Percentiles rank a stretch among this genome's conserved stretches.
phyloP scores from a whole-genome alignment of 2,888 invertebrate species.

The Hesperia comma region DNA sequence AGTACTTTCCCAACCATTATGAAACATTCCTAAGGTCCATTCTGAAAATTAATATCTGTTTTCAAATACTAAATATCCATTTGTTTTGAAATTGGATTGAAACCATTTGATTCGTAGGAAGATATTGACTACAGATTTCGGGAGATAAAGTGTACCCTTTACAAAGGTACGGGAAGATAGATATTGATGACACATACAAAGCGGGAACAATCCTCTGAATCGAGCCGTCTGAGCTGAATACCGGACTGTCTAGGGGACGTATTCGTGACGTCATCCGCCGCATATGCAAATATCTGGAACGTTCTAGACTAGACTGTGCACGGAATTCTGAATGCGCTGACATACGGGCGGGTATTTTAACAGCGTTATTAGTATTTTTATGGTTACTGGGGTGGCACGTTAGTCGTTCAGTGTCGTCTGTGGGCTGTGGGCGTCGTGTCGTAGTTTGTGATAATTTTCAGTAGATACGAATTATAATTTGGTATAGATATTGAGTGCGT shows the following conservation, averaged over 20 bases:
- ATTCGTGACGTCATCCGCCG: constrained; percentile 53
- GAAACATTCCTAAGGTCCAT: no score
- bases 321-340: constrained; percentile 37
- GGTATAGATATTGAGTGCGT: no score
- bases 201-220: constrained; percentile 24
- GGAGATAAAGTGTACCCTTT: neutral
- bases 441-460: no score
- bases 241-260: constrained; percentile 54
- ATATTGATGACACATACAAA: constrained; percentile 29
- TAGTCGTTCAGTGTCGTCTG: no score
- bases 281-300: constrained; percentile 49
- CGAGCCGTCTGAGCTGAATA: constrained; percentile 49
- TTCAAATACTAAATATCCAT: no score
- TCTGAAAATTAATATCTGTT: no score
- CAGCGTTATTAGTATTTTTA: neutral
- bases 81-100: neutral
- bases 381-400: neutral
- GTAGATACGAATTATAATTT: no score
- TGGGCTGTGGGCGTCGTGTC: no score
- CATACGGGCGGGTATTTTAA: constrained; percentile 21
- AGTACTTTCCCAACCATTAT: no score
- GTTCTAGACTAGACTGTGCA: constrained; percentile 44
- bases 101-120: neutral
- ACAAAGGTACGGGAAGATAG: constrained; percentile 13
- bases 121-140: neutral